A percentile compares a stretch with the other conserved stretches of the same genome.
These are phyloP conservation scores for Pyralis farinalis DNA, from an alignment of 2,888 invertebrate genomes.

Conservation along the genomic window DNA sequence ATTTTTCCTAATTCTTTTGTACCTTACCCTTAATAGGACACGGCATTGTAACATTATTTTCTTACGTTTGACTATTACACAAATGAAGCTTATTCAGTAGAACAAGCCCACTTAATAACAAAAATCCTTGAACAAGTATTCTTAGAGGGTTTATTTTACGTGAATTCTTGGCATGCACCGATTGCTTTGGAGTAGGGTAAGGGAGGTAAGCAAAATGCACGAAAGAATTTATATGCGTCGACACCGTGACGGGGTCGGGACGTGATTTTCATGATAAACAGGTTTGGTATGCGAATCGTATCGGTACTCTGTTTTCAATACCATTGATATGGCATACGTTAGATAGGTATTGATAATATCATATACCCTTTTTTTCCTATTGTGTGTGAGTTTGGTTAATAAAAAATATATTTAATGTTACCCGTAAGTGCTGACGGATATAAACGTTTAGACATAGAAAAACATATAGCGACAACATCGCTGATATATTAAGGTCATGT, in stretches of 20 bases:
- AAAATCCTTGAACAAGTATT: background rate
- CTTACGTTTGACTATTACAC: background rate
- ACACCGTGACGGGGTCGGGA: background rate
- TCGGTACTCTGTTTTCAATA: too few relatives aligned
- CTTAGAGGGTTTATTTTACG: background rate
- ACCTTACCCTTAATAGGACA: background rate
- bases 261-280: background rate
- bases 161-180: constrained; percentile 4
- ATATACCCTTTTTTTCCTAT: too few relatives aligned
- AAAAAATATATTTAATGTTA: too few relatives aligned
- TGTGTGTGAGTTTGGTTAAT: too few relatives aligned
- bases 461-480: too few relatives aligned
- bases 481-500: too few relatives aligned
- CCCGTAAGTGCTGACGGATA: too few relatives aligned
- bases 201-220: background rate
- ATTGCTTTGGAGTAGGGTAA: constrained; percentile 1
- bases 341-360: too few relatives aligned
- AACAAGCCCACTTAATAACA: constrained; percentile 1
- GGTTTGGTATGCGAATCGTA: background rate
- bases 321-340: too few relatives aligned
- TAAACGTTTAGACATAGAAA: too few relatives aligned
- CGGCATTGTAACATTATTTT: background rate
- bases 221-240: background rate
- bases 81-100: background rate
- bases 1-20: background rate